Evolutionary conservation across 2,113 vertebrate species (phyloP), one percentile per base, ranked within the genome.

Genomic region (Larimichthys polyactis): DNA sequence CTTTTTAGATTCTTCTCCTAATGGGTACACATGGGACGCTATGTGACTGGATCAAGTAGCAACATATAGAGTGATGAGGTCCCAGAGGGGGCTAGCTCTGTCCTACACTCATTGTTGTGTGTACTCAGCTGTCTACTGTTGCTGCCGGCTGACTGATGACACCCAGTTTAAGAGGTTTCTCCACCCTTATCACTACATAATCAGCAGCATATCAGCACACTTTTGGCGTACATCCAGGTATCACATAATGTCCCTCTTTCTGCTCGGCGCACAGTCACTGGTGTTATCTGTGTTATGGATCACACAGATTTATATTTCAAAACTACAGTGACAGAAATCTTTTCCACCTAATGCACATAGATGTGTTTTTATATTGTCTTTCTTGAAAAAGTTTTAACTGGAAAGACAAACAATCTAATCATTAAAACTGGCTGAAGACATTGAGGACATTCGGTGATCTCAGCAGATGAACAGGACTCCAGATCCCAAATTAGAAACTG

Each of bases 401-500:
- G 3, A 70, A 9, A 11, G 3, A 16, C 15, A 4, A 49, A 9
- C 2, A 55, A 66, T 73, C 20, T 65, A 15, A 0, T 68, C 49
- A 32, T 2, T 60, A 12, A 57, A 44, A 63, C 6, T 20, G 17
- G 3, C 36, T 40, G 24, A 51, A 65, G 22, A 55, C 62, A 15
- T 46, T 46, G 36, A 40, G 36, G 36, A 40, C 8, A 40, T 40
- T 63, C n/a, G 24, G 8, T 75, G 73, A 76, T 71, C 67, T 54
- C 46, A n/a, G 67, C 59, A 12, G 60, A 75, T 17, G 9, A 72
- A 52, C 19, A 54, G 0, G 32, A 75, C 6, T 5, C 72, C 22
- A 24, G 52, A 71, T 63, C 55, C 29, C 48, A 54, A 77, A 79
- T 77, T 65, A 73, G 54, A 85, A 87, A 67, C 27, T 16, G n/a